Conservation (phyloP, 2,888 invertebrate species). For the Sminthurinus aureus region DNA sequence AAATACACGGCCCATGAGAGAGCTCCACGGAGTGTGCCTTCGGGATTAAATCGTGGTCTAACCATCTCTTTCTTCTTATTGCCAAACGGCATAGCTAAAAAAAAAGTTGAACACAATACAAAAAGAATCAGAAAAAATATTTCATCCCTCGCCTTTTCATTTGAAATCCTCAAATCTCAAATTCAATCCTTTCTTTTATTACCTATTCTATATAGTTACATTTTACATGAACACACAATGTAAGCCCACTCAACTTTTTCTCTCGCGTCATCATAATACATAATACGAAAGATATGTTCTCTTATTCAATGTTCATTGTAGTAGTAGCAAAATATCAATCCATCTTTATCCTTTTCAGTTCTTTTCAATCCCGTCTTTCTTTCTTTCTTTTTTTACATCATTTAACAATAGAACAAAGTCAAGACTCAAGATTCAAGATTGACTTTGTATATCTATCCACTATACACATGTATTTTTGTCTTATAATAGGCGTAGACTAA, state of each 20-base stretch:
- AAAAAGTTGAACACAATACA: background rate
- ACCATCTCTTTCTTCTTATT: slow-evolving; percentile 80
- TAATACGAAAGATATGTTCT: background rate
- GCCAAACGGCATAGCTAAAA: slow-evolving; percentile 74
- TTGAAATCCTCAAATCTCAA: background rate
- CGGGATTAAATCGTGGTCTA: slow-evolving; percentile 76
- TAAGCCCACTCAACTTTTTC: background rate
- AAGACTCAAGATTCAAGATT: background rate
- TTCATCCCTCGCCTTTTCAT: background rate
- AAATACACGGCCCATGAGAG: slow-evolving; percentile 83
- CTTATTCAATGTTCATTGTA: background rate
- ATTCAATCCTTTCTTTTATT: background rate
- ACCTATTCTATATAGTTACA: background rate
- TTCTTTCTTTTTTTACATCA: background rate
- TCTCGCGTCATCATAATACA: background rate
- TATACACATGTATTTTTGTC: too few species aligned
- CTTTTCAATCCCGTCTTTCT: background rate
- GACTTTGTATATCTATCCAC: too few species aligned
- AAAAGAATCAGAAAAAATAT: slow-evolving; percentile 2
- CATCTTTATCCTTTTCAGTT: too few species aligned
- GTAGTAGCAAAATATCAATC: background rate
- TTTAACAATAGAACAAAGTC: background rate
- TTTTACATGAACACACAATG: background rate
- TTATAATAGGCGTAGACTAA: too few species aligned
- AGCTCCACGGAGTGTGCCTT: slow-evolving; percentile 77